phyloP scores from a whole-genome alignment of 2,113 vertebrate genomes.

The Geococcyx californianus region DNA sequence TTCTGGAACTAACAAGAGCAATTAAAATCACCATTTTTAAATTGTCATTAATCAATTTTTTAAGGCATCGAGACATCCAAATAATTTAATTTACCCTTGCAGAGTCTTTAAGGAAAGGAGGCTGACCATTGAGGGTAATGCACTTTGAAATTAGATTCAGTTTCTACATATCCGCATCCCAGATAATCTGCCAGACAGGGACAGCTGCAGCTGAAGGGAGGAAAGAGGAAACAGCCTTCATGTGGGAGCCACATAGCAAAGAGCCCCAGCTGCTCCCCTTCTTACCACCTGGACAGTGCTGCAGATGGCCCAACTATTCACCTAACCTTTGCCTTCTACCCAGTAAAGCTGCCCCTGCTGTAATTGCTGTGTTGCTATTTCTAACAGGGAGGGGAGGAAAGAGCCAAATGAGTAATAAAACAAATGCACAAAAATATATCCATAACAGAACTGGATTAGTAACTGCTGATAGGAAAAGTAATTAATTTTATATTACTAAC shows the following conservation, averaged over 20 bases:
- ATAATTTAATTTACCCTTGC: background rate
- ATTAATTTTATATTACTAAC: slow-evolving; percentile 2
- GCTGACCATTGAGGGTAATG: background rate
- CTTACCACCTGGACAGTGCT: background rate
- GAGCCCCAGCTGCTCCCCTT: background rate
- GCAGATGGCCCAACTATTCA: background rate
- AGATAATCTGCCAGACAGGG: background rate
- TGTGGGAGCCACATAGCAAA: background rate
- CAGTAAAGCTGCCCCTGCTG: rapidly evolving
- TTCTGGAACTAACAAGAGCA: background rate
- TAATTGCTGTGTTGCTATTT: background rate
- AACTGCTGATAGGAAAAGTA: background rate
- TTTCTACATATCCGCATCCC: background rate
- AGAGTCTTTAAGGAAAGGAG: background rate
- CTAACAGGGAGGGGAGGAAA: background rate
- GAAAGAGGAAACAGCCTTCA: background rate
- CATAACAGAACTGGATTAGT: slow-evolving; percentile 8
- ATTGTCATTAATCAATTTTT: background rate
- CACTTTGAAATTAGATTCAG: background rate
- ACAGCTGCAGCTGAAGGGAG: background rate
- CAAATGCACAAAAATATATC: background rate
- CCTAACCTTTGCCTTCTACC: background rate
- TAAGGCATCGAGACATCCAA: background rate
- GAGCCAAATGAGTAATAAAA: background rate
- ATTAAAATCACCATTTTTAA: background rate